A percentile compares a stretch with the other conserved stretches of the same genome.
Conservation (phyloP, 2,113 vertebrate species). For the Gopherus flavomarginatus region DNA sequence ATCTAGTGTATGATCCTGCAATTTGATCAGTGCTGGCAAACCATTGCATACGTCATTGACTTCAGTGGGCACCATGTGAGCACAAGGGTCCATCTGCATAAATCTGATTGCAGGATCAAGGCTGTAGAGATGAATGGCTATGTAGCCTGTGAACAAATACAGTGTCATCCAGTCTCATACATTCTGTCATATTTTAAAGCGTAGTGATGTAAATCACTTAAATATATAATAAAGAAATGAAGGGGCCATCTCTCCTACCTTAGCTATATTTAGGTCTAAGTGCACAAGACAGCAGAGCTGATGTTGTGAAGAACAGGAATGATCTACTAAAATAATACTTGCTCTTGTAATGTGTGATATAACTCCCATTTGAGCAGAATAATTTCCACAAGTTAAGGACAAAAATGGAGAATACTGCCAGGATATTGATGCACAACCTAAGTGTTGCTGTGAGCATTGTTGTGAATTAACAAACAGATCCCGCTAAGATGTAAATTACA, state of each 20-base stretch:
- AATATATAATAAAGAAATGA: background rate
- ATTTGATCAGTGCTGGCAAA: background rate
- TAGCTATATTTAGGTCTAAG: background rate
- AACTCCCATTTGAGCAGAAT: background rate
- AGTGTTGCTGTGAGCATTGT: too few species aligned
- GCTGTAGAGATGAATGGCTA: background rate
- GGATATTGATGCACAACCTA: too few species aligned
- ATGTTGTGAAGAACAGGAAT: background rate
- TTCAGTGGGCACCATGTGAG: too few species aligned
- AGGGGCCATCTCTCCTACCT: background rate
- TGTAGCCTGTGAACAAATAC: background rate
- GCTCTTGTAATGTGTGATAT: background rate
- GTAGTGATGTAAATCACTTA: background rate
- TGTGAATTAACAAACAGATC: too few species aligned
- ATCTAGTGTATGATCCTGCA: background rate
- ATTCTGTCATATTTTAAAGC: background rate
- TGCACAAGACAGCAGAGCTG: background rate
- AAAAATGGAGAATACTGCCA: too few species aligned
- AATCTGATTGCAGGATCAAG: background rate
- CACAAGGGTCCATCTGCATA: too few species aligned
- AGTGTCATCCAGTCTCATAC: background rate
- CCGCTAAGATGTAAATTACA: too few species aligned
- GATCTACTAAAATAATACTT: background rate
- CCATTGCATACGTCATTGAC: too few species aligned
- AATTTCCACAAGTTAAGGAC: too few species aligned